These are phyloP conservation scores for Platysternon megacephalum DNA, from an alignment of 2,113 vertebrate genomes.

Conservation along the genomic window DNA sequence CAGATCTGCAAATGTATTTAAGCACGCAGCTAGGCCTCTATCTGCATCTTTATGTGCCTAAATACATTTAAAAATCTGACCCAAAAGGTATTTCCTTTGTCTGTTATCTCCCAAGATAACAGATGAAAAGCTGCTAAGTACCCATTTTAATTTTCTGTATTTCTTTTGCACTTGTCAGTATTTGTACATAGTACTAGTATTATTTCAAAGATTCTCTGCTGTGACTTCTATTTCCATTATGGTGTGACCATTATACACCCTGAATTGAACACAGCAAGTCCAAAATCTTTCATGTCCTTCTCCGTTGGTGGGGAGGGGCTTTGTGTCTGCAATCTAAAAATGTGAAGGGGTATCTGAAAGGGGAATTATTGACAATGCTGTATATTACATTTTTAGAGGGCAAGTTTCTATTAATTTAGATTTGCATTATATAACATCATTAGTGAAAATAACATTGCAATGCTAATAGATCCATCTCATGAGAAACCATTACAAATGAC, in stretches of 20 bases:
- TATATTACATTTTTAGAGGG: background rate
- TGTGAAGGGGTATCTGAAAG: background rate
- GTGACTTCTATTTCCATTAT: background rate
- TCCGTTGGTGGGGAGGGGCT: background rate
- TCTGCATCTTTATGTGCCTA: too few species aligned
- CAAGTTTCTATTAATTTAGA: conserved; percentile 51
- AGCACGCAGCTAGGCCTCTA: too few species aligned
- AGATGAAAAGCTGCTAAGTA: background rate
- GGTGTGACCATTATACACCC: background rate
- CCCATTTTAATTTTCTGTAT: background rate
- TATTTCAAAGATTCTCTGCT: background rate
- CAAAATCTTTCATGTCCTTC: background rate
- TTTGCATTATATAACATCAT: background rate
- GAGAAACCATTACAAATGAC: too few species aligned
- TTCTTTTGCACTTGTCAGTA: background rate
- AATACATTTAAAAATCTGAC: too few species aligned
- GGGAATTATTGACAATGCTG: background rate
- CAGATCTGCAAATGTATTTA: background rate
- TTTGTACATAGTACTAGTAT: background rate
- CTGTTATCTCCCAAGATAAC: too few species aligned
- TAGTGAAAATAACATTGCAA: conserved; percentile 31
- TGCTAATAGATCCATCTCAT: conserved; percentile 35
- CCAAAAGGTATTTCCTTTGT: too few species aligned
- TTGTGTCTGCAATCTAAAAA: background rate
- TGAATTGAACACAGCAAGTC: background rate